Evolutionary conservation across 2,888 invertebrate species (phyloP).

Genomic region (Cephus runcator): DNA sequence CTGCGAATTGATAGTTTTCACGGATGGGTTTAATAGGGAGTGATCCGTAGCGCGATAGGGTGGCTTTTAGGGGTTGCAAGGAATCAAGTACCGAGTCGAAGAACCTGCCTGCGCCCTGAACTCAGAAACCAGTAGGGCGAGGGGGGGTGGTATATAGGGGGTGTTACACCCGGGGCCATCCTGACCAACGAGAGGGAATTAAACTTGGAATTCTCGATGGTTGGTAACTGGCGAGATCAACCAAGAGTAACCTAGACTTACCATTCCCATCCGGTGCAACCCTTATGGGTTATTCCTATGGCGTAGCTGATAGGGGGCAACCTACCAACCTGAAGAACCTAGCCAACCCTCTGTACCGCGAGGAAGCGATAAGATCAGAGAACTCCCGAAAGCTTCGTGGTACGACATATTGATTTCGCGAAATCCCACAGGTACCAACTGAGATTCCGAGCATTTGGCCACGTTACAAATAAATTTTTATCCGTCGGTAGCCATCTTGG

Average conservation of each 20-base stretch:
- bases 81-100: not conserved
- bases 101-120: not conserved
- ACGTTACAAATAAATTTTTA: slow-evolving; percentile 12
- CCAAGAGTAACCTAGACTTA: not conserved
- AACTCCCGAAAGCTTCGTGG: not conserved
- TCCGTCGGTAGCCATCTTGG: not conserved
- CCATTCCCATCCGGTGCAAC: not conserved
- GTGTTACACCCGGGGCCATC: not conserved
- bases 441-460: not conserved
- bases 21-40: not conserved
- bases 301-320: not conserved
- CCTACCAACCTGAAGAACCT: not conserved
- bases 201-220: not conserved
- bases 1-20: not conserved
- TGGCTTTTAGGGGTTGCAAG: not conserved
- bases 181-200: not conserved
- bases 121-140: not conserved
- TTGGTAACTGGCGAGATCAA: not conserved
- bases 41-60: not conserved
- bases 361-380: slow-evolving; percentile 5
- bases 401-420: slow-evolving; percentile 7
- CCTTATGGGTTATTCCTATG: not conserved
- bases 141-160: not conserved
- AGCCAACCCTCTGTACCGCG: not conserved
- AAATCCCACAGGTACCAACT: not conserved